Percentiles rank a stretch among this genome's conserved stretches.
These are phyloP conservation scores for Oxyteleia sp. DNA, from an alignment of 2,888 invertebrate genomes.

Conservation along the genomic window DNA sequence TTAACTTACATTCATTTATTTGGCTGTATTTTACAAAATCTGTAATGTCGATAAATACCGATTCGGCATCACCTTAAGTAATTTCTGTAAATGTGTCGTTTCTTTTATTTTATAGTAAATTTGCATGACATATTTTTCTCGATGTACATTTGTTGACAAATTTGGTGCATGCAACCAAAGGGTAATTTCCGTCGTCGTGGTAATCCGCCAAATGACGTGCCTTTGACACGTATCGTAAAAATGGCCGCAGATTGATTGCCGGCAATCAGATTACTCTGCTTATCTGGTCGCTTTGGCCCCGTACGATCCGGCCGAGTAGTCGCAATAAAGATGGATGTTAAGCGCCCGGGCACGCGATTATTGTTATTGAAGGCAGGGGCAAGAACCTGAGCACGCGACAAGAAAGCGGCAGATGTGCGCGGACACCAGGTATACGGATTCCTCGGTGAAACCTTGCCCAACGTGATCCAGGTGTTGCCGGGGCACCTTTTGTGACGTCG, in stretches of 20 bases:
- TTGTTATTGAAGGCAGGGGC: conserved; percentile 65
- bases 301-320: conserved; percentile 17
- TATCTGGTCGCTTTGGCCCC: conserved; percentile 32
- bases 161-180: no score
- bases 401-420: conserved; percentile 53
- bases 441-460: conserved; percentile 64
- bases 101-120: no score
- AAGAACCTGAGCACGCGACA: conserved; percentile 73
- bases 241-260: conserved; percentile 20
- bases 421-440: conserved; percentile 70
- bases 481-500: conserved; percentile 64
- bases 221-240: no score
- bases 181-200: no score
- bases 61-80: no score
- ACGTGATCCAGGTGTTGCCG: conserved; percentile 64
- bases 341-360: conserved; percentile 64
- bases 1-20: no score
- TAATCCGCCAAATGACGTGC: no score
- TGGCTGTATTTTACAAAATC: no score
- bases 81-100: no score
- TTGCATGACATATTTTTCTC: no score
- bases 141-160: no score
- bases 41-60: no score
- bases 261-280: conserved; percentile 41
- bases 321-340: conserved; percentile 61